Evolutionary conservation across 1,140 invertebrate species (phyloP).

Genomic region (Drosophila tropicalis): DNA sequence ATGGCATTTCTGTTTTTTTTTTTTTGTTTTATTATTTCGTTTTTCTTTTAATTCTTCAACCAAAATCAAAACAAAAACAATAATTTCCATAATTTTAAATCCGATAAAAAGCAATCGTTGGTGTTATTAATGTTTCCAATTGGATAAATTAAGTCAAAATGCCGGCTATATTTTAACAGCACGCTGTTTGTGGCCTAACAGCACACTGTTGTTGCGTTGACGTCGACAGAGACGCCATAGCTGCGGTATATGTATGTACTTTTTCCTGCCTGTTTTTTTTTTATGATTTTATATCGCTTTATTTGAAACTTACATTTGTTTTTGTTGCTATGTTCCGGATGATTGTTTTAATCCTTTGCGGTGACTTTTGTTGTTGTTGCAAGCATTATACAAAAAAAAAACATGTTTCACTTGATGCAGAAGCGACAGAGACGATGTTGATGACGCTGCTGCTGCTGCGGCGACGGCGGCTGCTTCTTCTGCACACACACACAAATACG

Average conservation of each 20-base stretch:
- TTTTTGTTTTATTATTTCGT: not conserved
- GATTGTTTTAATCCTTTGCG: constrained; percentile 20
- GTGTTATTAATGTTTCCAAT: constrained; percentile 13
- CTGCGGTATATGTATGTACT: not conserved
- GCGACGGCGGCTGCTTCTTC: constrained; percentile 31
- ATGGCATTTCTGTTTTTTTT: constrained; percentile 6
- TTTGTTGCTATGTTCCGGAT: constrained; percentile 14
- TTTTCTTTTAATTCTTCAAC: not conserved
- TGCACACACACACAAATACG: constrained; percentile 33
- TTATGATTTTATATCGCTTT: constrained; percentile 29
- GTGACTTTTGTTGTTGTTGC: constrained; percentile 29
- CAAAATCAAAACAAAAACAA: constrained; percentile 2
- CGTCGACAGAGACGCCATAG: constrained; percentile 12
- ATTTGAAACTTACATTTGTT: constrained; percentile 36
- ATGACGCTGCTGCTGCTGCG: constrained; percentile 28
- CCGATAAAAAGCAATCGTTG: not conserved
- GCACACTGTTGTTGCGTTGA: constrained; percentile 41
- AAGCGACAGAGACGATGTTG: constrained; percentile 39
- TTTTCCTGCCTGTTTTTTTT: constrained; percentile 12
- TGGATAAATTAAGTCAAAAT: constrained; percentile 30
- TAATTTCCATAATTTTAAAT: not conserved
- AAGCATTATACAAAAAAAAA: constrained; percentile 46
- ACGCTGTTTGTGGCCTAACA: constrained; percentile 21
- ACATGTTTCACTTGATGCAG: constrained; percentile 50
- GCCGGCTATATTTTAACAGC: constrained; percentile 49